Evolutionary conservation across 2,113 vertebrate genomes (phyloP).

Genomic region (Guaruba guarouba): DNA sequence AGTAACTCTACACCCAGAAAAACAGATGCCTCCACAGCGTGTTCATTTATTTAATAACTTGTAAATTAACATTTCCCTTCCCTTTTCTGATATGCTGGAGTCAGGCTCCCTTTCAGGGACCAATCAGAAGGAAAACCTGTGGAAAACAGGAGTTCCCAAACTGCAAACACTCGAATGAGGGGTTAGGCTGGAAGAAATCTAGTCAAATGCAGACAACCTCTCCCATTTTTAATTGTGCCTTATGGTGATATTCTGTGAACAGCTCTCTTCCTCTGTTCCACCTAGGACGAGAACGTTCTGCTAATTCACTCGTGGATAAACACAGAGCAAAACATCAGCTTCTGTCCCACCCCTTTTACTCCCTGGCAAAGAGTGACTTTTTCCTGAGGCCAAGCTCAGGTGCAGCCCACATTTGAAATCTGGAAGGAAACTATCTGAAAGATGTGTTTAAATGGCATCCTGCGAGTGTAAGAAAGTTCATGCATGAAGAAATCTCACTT

Average conservation of each 20-base stretch:
- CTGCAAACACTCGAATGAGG: background rate
- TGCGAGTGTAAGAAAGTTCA: background rate
- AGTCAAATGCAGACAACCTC: background rate
- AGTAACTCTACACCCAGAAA: conserved; percentile 59
- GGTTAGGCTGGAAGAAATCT: background rate
- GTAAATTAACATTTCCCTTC: conserved; percentile 42
- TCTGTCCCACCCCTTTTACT: background rate
- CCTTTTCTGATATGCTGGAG: background rate
- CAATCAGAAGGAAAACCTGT: background rate
- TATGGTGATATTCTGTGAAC: background rate
- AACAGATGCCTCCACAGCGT: conserved; percentile 33
- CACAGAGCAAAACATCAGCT: background rate
- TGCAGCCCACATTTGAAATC: background rate
- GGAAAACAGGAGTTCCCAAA: background rate
- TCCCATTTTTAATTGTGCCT: background rate
- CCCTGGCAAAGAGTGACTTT: conserved; percentile 11
- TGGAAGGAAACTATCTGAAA: conserved; percentile 23
- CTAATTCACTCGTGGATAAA: background rate
- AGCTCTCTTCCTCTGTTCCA: background rate
- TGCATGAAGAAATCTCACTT: background rate
- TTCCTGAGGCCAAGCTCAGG: background rate
- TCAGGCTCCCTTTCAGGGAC: background rate
- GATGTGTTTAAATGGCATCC: background rate
- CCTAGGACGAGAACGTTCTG: background rate
- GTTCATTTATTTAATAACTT: conserved; percentile 56